Percentiles rank a stretch among this genome's conserved stretches.
Evolutionary conservation across 92 coral and sea anemone species (phyloP).

Genomic region (Epizoanthus rinbou): DNA sequence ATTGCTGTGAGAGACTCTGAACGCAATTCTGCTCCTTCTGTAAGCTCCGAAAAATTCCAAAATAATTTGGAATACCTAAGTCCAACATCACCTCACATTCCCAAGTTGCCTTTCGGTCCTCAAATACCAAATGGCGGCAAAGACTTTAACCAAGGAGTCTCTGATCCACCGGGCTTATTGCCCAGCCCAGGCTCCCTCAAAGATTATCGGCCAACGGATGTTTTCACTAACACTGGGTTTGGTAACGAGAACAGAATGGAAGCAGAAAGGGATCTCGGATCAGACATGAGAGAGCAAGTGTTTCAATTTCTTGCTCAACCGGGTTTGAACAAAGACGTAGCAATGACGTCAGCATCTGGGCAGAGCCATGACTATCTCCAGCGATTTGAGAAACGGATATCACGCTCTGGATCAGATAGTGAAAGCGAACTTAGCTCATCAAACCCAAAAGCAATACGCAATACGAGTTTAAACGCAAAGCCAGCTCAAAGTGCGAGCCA

Average conservation of each 20-base stretch:
- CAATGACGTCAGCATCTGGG: neutral
- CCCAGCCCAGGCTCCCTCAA: slow-evolving; percentile 57
- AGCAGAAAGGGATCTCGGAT: slow-evolving; percentile 74
- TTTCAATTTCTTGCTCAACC: neutral
- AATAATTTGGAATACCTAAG: neutral
- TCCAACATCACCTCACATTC: neutral
- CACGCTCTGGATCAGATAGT: slow-evolving; percentile 34
- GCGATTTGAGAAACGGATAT: slow-evolving; percentile 55
- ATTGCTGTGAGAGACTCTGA: slow-evolving; percentile 58
- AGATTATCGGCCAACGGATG: slow-evolving; percentile 60
- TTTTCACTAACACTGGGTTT: slow-evolving; percentile 51
- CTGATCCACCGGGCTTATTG: slow-evolving; percentile 45
- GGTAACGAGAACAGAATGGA: slow-evolving; percentile 60
- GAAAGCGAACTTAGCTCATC: slow-evolving; percentile 21
- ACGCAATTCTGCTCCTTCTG: neutral
- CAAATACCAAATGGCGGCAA: too few relatives aligned
- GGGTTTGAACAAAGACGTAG: neutral
- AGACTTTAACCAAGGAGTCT: neutral
- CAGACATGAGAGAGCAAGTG: slow-evolving; percentile 1
- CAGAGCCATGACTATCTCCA: slow-evolving; percentile 48
- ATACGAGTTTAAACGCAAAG: neutral
- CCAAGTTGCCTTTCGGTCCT: too few relatives aligned
- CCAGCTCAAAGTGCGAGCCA: neutral
- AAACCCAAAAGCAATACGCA: slow-evolving; percentile 20
- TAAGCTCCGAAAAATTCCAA: neutral